Evolutionary conservation across 2,888 invertebrate species (phyloP), one percentile per base, ranked within the genome.

Genomic region (Steinernema carpocapsae): DNA sequence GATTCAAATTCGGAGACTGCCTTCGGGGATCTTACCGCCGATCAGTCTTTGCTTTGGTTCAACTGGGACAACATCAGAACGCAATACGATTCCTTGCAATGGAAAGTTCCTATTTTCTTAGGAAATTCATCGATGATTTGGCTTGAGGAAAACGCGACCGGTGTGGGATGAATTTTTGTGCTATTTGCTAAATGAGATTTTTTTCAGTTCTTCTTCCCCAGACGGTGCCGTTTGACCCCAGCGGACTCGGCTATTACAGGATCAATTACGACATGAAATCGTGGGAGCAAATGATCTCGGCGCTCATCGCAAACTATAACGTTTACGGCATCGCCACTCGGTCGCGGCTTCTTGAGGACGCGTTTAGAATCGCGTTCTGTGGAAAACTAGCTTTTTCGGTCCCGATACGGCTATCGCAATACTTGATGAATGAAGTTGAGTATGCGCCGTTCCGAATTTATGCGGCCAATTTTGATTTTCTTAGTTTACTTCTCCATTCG

Each of bases 311-410:
- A 6, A 64, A 64, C 64, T 64, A 64, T 32, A 64, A 64, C 64
- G 64, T 64, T 4, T 64, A 64, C 32, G 64, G 64, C 2, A 64
- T 92, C 0, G 91, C 92, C 32, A 94, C 94, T 86, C 90, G 95
- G 74, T 94, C 94, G 0, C 95, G 95, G 87, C 89, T 97, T 43
- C 90, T 97, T 6, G 94, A 95, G 83, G 96, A 97, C 88, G 92
- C 93, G 0, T 88, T 90, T 77, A 88, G 88, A 76, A 84, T 89
- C 71, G 89, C 89, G 1, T 86, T 87, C 64, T 84, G 85, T 42
- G 94, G 94, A 0, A 89, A 91, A 91, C 29, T 94, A 14, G 78
- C 82, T 22, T 88, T 88, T 73, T 64, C 64, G 64, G 64, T 64
- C 2, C 64, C 64, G 2, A 64, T 64, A 72, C 78, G 82, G 22